These are phyloP conservation scores for Lacanobia oleracea DNA, from an alignment of 2,888 invertebrate genomes.

Conservation along the genomic window DNA sequence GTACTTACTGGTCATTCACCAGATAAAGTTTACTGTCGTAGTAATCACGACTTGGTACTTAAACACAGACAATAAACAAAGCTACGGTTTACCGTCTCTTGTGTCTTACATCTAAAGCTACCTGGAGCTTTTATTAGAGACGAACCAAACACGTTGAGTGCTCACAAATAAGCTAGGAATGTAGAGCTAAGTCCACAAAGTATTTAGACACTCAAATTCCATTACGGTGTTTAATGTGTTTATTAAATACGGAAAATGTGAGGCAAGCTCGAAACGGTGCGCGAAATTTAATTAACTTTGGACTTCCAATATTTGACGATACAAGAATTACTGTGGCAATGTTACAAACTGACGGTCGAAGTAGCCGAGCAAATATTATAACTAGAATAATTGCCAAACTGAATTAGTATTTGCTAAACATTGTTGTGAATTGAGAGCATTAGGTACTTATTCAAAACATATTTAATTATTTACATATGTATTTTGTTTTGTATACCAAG, in stretches of 20 bases:
- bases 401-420: constrained; percentile 2
- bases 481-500: no score
- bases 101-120: not conserved
- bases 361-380: not conserved
- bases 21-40: constrained; percentile 37
- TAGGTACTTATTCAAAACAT: no score
- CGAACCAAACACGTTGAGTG: constrained; percentile 14
- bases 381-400: not conserved
- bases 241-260: constrained; percentile 38
- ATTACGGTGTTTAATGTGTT: constrained; percentile 29
- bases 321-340: constrained; percentile 6
- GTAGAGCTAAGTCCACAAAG: constrained; percentile 20
- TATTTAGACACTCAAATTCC: constrained; percentile 31
- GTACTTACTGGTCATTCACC: constrained; percentile 24
- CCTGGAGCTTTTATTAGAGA: constrained; percentile 2
- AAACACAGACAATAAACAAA: constrained; percentile 23
- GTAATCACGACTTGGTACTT: constrained; percentile 19
- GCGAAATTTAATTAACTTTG: constrained; percentile 26
- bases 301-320: constrained; percentile 19
- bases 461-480: no score
- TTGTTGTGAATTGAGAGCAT: not conserved
- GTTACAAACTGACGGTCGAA: constrained; percentile 5
- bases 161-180: constrained; percentile 12
- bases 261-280: not conserved
- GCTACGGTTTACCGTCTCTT: constrained; percentile 9